Conservation (phyloP, 35 echinoderm and acorn worm genomes). For the Antedon bifida region DNA sequence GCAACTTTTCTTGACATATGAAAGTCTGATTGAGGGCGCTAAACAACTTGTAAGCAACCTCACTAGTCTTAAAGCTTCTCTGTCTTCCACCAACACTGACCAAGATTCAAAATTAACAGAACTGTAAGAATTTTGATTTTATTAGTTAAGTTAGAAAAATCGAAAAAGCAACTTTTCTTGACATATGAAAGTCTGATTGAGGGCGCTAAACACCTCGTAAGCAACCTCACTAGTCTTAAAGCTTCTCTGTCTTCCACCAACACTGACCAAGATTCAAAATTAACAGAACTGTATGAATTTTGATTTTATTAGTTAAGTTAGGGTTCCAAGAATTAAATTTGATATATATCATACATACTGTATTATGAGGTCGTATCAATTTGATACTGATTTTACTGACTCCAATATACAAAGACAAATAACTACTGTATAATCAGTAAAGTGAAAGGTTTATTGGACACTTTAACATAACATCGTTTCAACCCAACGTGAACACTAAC, state of each 20-base stretch:
- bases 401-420: too few relatives aligned
- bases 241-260: constrained; percentile 9
- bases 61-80: constrained; percentile 11
- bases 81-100: constrained; percentile 15
- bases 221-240: constrained; percentile 27
- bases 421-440: too few relatives aligned
- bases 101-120: constrained; percentile 37
- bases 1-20: constrained; percentile 82
- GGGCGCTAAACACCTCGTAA: constrained; percentile 29
- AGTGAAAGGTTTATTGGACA: too few relatives aligned
- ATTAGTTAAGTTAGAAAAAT: background rate
- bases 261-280: constrained; percentile 29
- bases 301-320: background rate
- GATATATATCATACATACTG: too few relatives aligned
- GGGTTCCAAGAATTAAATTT: background rate
- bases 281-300: constrained; percentile 48
- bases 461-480: too few relatives aligned
- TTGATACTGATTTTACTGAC: too few relatives aligned
- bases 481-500: too few relatives aligned
- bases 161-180: constrained; percentile 58
- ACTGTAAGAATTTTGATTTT: constrained; percentile 33
- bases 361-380: too few relatives aligned
- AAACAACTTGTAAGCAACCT: constrained; percentile 32
- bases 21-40: constrained; percentile 34
- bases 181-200: constrained; percentile 51